These are phyloP conservation scores for Danaus plexippus DNA, from an alignment of 1,140 invertebrate species.

Conservation along the genomic window DNA sequence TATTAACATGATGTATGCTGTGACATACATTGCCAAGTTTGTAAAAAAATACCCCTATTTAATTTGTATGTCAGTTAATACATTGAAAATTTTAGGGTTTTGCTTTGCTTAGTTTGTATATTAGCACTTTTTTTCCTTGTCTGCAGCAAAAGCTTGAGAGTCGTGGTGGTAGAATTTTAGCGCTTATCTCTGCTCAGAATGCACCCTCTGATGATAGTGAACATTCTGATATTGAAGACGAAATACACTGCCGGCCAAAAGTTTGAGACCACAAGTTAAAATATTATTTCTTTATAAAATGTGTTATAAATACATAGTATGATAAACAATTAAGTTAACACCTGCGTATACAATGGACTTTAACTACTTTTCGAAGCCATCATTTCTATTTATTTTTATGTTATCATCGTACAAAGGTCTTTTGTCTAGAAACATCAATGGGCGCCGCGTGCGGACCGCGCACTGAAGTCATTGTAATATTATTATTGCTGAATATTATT, in stretches of 20 bases:
- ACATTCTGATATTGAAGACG: slow-evolving; percentile 9
- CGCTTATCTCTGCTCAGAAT: slow-evolving; percentile 7
- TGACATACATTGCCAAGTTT: slow-evolving; percentile 7
- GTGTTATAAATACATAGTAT: no score
- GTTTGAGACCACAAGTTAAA: slow-evolving; percentile 7
- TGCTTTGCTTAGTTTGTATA: slow-evolving; percentile 16
- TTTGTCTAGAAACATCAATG: no score
- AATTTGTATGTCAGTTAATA: slow-evolving; percentile 10
- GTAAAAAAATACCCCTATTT: slow-evolving; percentile 7
- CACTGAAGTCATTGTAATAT: no score
- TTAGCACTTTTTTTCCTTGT: slow-evolving; percentile 8
- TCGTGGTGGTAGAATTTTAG: slow-evolving; percentile 16
- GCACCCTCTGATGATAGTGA: slow-evolving; percentile 10
- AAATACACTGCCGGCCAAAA: no score
- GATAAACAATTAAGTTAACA: no score
- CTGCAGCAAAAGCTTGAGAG: slow-evolving; percentile 10
- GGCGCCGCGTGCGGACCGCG: no score
- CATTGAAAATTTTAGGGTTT: slow-evolving; percentile 11
- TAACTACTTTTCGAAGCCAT: no score
- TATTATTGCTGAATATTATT: no score
- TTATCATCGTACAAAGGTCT: no score
- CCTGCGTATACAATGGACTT: no score
- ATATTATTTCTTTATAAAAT: no score
- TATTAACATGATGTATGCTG: slow-evolving; percentile 8
- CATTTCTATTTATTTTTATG: no score